These are phyloP conservation scores for Lycopodina hypogea DNA, from an alignment of 37 sponge, comb jelly and placozoan species.

Conservation along the genomic window DNA sequence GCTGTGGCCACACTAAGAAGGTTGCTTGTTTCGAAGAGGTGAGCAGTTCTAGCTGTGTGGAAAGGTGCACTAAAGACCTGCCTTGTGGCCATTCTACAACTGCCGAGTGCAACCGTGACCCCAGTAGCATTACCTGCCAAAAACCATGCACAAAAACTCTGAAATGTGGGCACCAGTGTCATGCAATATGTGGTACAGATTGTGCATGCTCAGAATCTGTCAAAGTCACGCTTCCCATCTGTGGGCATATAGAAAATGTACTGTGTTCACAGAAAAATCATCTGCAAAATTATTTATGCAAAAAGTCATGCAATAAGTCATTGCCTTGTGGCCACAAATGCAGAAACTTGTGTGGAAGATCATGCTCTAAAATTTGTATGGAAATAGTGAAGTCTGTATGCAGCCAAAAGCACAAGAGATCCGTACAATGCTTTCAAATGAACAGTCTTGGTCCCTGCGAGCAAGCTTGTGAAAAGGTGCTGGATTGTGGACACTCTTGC, in stretches of 20 bases:
- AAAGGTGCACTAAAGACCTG: background rate
- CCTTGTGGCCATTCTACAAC: background rate
- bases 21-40: background rate
- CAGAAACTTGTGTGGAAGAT: slow-evolving; percentile 30
- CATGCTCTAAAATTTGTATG: slow-evolving; percentile 10
- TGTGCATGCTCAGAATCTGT: slow-evolving; percentile 32
- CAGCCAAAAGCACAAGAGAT: background rate
- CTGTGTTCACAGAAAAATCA: slow-evolving; percentile 9
- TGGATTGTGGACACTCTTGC: slow-evolving; percentile 5
- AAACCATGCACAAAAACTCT: slow-evolving; percentile 42
- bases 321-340: slow-evolving; percentile 73
- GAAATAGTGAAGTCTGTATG: background rate
- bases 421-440: background rate
- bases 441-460: background rate
- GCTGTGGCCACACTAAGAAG: background rate
- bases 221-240: slow-evolving; percentile 10
- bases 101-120: background rate
- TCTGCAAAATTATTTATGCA: slow-evolving; percentile 1
- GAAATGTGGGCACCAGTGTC: slow-evolving; percentile 51
- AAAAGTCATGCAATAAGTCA: slow-evolving; percentile 21
- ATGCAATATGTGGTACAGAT: slow-evolving; percentile 40
- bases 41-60: background rate
- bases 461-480: background rate
- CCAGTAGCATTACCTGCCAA: slow-evolving; percentile 25
- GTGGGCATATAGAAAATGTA: slow-evolving; percentile 53